A percentile compares a stretch with the other conserved stretches of the same genome.
phyloP scores from a whole-genome alignment of 2,888 invertebrate species.

The Acanthoscelides obtectus region DNA sequence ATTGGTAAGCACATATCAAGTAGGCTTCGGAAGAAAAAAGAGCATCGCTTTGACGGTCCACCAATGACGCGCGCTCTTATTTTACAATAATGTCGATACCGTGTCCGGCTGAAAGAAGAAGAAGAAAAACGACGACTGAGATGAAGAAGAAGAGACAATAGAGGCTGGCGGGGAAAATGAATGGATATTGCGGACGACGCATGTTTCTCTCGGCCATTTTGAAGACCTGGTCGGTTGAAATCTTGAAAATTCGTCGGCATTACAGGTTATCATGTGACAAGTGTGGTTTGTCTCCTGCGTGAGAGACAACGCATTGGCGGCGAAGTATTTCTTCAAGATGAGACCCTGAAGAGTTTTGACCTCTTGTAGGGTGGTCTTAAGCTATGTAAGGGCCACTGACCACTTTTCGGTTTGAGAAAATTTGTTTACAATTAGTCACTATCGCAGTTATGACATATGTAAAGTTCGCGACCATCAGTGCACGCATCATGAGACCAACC shows the following conservation, averaged over 20 bases:
- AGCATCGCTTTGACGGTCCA: slow-evolving; percentile 19
- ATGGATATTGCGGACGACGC: slow-evolving; percentile 19
- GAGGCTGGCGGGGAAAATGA: slow-evolving; percentile 24
- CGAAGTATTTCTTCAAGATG: no score
- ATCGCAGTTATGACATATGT: no score
- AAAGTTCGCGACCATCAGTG: no score
- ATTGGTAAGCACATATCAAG: slow-evolving; percentile 17
- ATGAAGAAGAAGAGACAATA: slow-evolving; percentile 12
- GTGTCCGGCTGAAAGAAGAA: slow-evolving; percentile 16
- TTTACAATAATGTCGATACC: slow-evolving; percentile 22
- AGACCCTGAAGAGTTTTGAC: no score
- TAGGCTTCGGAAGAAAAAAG: slow-evolving; percentile 16
- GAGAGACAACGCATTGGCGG: neutral
- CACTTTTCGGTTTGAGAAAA: no score
- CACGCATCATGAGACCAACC: no score
- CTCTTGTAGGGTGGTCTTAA: no score
- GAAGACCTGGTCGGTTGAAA: slow-evolving; percentile 17
- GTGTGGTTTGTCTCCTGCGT: neutral
- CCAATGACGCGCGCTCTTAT: slow-evolving; percentile 29
- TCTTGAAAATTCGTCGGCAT: slow-evolving; percentile 22
- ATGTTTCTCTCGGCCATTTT: slow-evolving; percentile 30
- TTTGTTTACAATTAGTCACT: no score
- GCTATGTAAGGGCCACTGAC: no score
- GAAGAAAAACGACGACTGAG: slow-evolving; percentile 11
- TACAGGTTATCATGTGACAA: neutral